Percentiles rank a stretch among this genome's conserved stretches.
Evolutionary conservation across 2,888 invertebrate species (phyloP).

Genomic region (Xanthostigma xanthostigma): DNA sequence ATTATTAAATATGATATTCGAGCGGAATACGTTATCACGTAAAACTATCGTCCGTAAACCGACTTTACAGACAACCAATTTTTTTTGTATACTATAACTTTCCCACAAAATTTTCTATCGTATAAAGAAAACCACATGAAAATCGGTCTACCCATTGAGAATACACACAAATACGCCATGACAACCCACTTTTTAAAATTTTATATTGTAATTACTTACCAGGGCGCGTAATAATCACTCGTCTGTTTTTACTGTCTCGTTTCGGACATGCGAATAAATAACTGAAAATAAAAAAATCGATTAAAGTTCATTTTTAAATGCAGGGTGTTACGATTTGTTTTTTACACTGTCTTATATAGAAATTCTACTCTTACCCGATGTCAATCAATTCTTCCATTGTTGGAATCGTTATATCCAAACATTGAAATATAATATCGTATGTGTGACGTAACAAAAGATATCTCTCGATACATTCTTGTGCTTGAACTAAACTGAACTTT

Average conservation of each 20-base stretch:
- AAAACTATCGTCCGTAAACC: no score
- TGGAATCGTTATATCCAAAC: slow-evolving; percentile 54
- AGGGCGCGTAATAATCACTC: slow-evolving; percentile 62
- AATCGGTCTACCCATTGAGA: no score
- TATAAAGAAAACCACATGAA: no score
- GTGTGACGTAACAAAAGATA: slow-evolving; percentile 63
- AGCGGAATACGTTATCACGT: no score
- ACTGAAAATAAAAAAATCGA: slow-evolving; percentile 29
- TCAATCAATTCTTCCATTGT: slow-evolving; percentile 55
- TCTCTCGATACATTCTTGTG: slow-evolving; percentile 61
- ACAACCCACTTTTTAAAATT: no score
- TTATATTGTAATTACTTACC: slow-evolving; percentile 33
- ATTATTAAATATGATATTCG: no score
- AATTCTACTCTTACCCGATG: slow-evolving; percentile 38
- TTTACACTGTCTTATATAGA: background rate
- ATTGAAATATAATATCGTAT: slow-evolving; percentile 58
- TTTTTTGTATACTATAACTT: no score
- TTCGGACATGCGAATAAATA: slow-evolving; percentile 67
- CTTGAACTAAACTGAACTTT: slow-evolving; percentile 66
- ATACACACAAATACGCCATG: no score
- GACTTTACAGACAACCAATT: no score
- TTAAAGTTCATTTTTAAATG: slow-evolving; percentile 1
- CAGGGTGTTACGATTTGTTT: background rate
- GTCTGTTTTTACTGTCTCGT: slow-evolving; percentile 55
- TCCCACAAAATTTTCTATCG: no score